A percentile compares a stretch with the other conserved stretches of the same genome.
phyloP scores from a whole-genome alignment of 2,888 invertebrate genomes.

The Lasiommata megera region DNA sequence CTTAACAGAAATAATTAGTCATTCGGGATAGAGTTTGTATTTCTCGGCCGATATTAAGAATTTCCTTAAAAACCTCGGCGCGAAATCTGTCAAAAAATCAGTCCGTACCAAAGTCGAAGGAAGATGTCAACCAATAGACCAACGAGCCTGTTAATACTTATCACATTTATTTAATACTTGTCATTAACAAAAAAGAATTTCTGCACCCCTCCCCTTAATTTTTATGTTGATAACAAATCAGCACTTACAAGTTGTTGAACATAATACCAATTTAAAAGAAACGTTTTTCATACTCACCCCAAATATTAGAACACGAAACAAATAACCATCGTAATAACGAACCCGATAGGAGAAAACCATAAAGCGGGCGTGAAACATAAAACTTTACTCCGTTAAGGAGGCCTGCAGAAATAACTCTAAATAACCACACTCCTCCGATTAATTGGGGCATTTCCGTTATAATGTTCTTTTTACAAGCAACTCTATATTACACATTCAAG shows the following conservation, averaged over 20 bases:
- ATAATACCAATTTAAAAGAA: not conserved
- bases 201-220: too few relatives aligned
- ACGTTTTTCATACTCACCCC: conserved; percentile 16
- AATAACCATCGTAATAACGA: conserved; percentile 21
- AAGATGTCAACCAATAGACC: too few relatives aligned
- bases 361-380: conserved; percentile 17
- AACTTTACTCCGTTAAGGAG: conserved; percentile 12
- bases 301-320: conserved; percentile 18
- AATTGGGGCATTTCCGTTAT: conserved; percentile 23
- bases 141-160: too few relatives aligned
- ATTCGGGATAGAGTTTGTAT: too few relatives aligned
- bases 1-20: too few relatives aligned
- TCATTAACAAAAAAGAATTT: too few relatives aligned
- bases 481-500: too few relatives aligned
- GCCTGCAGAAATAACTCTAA: conserved; percentile 20
- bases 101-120: too few relatives aligned
- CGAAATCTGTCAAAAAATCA: too few relatives aligned
- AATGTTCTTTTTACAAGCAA: conserved; percentile 2
- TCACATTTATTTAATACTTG: too few relatives aligned
- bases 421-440: conserved; percentile 13
- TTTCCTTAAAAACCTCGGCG: too few relatives aligned
- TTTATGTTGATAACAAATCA: not conserved
- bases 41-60: too few relatives aligned
- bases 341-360: conserved; percentile 19
- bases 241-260: not conserved